A percentile compares a stretch with the other conserved stretches of the same genome.
These are phyloP conservation scores for Colossoma macropomum DNA, from an alignment of 2,113 vertebrate species.

Conservation along the genomic window DNA sequence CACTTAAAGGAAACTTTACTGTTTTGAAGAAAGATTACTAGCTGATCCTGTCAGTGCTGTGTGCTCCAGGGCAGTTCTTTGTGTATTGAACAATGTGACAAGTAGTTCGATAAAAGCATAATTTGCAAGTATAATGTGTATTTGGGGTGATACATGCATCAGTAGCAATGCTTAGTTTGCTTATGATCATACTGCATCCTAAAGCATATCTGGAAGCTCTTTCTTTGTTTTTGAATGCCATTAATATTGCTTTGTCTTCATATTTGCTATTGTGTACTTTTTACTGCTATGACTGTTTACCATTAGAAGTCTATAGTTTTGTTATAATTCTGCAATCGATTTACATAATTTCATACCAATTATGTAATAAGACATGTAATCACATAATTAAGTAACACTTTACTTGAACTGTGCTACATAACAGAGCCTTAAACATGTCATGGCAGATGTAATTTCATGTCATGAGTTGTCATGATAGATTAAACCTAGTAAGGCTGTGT, in stretches of 20 bases:
- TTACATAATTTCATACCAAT: too few relatives aligned
- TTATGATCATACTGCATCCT: neutral
- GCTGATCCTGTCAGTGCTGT: neutral
- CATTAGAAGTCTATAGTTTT: too few relatives aligned
- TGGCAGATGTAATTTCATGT: too few relatives aligned
- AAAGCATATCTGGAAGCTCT: neutral
- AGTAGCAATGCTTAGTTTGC: neutral
- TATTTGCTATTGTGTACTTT: neutral
- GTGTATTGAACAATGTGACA: neutral
- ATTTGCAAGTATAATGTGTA: neutral
- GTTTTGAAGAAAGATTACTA: neutral
- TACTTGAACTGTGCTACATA: too few relatives aligned
- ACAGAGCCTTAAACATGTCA: too few relatives aligned
- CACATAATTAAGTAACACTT: too few relatives aligned
- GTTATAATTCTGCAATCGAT: too few relatives aligned
- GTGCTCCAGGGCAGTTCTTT: neutral
- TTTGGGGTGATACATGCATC: neutral
- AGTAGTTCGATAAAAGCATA: neutral
- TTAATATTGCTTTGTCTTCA: neutral
- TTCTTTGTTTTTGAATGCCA: neutral
- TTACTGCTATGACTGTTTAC: neutral
- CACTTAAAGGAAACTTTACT: neutral
- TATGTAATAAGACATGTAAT: too few relatives aligned
- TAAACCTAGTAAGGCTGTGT: too few relatives aligned
- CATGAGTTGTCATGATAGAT: too few relatives aligned